These are phyloP conservation scores for Nomada lathburiana DNA, from an alignment of 2,888 invertebrate genomes.

Conservation along the genomic window DNA sequence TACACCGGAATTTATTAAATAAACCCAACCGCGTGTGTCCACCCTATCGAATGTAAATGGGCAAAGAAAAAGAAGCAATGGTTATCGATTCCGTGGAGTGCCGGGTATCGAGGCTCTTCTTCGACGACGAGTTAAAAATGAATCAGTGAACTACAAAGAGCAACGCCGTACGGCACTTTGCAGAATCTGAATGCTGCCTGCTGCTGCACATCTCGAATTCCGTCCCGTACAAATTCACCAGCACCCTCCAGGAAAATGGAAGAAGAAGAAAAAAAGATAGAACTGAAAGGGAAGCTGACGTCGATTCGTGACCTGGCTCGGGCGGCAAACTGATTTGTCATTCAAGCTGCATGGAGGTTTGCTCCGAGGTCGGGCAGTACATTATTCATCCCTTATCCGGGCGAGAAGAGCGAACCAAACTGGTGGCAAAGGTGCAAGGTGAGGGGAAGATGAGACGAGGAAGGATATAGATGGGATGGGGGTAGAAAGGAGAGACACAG, in stretches of 20 bases:
- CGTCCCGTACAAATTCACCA: slow-evolving; percentile 57
- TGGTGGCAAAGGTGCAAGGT: slow-evolving; percentile 57
- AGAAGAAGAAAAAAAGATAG: slow-evolving; percentile 20
- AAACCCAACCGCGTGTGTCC: not conserved
- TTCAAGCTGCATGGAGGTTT: slow-evolving; percentile 80
- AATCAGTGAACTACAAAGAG: slow-evolving; percentile 31
- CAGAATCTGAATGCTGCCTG: slow-evolving; percentile 29
- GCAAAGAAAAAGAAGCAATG: too few species aligned
- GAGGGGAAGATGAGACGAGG: slow-evolving; percentile 23
- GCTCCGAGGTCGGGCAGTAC: slow-evolving; percentile 77
- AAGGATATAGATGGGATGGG: slow-evolving; percentile 30
- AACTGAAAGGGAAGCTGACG: slow-evolving; percentile 61
- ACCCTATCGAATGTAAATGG: not conserved
- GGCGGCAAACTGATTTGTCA: slow-evolving; percentile 81
- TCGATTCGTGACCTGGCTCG: slow-evolving; percentile 77
- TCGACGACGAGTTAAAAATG: slow-evolving; percentile 17
- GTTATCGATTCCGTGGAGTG: too few species aligned
- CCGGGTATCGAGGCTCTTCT: not conserved
- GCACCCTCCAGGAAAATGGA: slow-evolving; percentile 16
- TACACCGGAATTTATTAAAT: not conserved
- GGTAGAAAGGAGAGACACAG: slow-evolving; percentile 59
- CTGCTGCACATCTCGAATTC: not conserved
- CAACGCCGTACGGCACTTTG: slow-evolving; percentile 4
- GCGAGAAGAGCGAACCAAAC: slow-evolving; percentile 71
- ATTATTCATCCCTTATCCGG: slow-evolving; percentile 82